phyloP scores from a whole-genome alignment of 2,888 invertebrate genomes.

The Cacoxenus indagator region DNA sequence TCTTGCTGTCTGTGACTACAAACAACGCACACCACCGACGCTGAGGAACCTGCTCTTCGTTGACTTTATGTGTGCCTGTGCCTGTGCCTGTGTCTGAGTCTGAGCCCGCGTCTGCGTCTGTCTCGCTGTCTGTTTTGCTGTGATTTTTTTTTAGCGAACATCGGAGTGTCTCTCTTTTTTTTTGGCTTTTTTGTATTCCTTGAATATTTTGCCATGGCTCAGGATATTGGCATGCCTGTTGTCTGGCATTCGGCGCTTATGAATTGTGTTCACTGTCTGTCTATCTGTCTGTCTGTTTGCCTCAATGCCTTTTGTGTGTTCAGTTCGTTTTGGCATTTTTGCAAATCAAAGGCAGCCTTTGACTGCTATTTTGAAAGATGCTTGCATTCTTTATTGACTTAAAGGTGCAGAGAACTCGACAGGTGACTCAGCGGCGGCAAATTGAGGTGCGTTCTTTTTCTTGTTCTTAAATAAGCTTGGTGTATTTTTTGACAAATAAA shows the following conservation, averaged over 20 bases:
- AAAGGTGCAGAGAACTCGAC: background rate
- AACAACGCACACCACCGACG: background rate
- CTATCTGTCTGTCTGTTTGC: background rate
- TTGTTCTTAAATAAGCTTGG: too few species aligned
- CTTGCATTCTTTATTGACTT: background rate
- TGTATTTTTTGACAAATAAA: too few species aligned
- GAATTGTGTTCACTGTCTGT: background rate
- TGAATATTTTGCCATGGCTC: background rate
- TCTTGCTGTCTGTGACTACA: background rate
- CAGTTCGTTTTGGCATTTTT: slow-evolving; percentile 3
- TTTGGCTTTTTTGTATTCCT: background rate
- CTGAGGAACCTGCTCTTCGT: too few species aligned
- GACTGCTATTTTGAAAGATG: background rate
- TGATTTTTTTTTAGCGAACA: background rate
- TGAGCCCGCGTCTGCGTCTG: too few species aligned
- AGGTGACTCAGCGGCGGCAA: too few species aligned
- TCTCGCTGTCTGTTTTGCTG: background rate
- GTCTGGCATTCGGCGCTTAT: background rate
- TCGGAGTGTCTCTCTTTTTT: background rate
- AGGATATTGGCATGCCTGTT: background rate
- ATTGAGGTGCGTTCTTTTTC: too few species aligned
- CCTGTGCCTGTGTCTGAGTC: background rate
- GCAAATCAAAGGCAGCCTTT: background rate
- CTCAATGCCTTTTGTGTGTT: background rate
- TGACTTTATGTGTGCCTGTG: background rate